phyloP scores from a whole-genome alignment of 2,113 vertebrate genomes.

The Camelus bactrianus region DNA sequence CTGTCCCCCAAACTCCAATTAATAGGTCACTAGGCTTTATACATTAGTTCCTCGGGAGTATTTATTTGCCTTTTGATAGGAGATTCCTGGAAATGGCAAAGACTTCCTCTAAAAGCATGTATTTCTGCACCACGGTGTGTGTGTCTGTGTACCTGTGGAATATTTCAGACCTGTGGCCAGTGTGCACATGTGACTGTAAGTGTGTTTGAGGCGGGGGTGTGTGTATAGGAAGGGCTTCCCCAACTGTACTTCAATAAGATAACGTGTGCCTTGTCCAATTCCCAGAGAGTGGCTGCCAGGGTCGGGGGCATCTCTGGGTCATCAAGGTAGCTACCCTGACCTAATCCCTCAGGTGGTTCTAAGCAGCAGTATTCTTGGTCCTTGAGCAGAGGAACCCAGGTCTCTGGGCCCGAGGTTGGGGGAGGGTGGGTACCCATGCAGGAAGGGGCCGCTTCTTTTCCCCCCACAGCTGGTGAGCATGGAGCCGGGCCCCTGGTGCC shows the following conservation, averaged over 20 bases:
- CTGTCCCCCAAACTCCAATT: not conserved
- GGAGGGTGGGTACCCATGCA: accelerated
- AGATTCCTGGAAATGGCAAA: not conserved
- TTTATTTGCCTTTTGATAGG: not conserved
- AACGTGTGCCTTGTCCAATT: accelerated
- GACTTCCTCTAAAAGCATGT: not conserved
- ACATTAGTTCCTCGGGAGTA: not conserved
- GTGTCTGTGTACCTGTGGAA: too few relatives aligned
- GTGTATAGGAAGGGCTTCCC: not conserved
- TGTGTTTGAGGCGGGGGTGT: not conserved
- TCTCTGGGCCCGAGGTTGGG: accelerated
- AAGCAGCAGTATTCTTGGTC: accelerated
- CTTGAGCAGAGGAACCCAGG: not conserved
- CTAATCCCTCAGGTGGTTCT: not conserved
- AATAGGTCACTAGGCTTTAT: not conserved
- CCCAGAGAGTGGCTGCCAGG: not conserved
- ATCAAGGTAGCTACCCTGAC: not conserved
- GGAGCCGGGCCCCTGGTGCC: accelerated
- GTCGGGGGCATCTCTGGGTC: not conserved
- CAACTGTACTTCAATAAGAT: accelerated
- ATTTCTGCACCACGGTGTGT: too few relatives aligned
- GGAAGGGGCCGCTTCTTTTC: too few relatives aligned
- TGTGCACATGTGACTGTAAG: accelerated
- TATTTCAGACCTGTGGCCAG: not conserved
- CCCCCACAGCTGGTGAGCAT: accelerated